phyloP scores from a whole-genome alignment of 2,797 vertebrate species.

The Gambelia wislizenii region DNA sequence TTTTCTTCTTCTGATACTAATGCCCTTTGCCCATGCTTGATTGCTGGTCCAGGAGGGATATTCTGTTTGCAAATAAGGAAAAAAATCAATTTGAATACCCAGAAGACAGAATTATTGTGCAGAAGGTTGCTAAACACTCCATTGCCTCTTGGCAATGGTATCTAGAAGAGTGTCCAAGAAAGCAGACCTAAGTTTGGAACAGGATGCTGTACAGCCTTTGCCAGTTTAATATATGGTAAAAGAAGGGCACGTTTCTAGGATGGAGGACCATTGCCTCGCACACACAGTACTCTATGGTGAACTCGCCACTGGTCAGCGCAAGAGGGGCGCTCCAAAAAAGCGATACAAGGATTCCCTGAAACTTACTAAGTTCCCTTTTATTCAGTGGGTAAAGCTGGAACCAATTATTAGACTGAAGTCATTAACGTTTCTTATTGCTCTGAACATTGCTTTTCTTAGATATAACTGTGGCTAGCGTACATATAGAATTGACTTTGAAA shows the following conservation, averaged over 20 bases:
- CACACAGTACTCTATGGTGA: no score
- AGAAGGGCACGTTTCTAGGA: no score
- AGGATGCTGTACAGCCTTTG: constrained; percentile 17
- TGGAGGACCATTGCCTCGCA: no score
- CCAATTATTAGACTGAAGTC: no score
- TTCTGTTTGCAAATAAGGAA: constrained; percentile 38
- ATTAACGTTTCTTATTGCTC: background rate
- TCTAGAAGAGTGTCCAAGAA: constrained; percentile 40
- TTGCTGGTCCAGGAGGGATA: background rate
- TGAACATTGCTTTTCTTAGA: background rate
- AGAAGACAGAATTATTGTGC: constrained; percentile 37
- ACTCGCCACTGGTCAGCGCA: no score
- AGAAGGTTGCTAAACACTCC: constrained; percentile 29
- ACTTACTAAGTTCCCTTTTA: background rate
- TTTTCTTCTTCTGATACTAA: background rate
- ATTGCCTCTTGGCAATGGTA: constrained; percentile 28
- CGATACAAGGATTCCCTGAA: no score
- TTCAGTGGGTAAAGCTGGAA: no score
- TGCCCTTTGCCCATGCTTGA: background rate
- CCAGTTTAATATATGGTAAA: background rate
- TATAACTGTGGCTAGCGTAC: background rate
- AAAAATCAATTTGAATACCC: constrained; percentile 34
- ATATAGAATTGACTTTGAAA: constrained; percentile 43
- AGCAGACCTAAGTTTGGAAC: constrained; percentile 31
- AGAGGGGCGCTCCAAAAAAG: no score